Evolutionary conservation across 2,888 invertebrate genomes (phyloP), one percentile per base, ranked within the genome.

Genomic region (Gastrophysa polygoni): DNA sequence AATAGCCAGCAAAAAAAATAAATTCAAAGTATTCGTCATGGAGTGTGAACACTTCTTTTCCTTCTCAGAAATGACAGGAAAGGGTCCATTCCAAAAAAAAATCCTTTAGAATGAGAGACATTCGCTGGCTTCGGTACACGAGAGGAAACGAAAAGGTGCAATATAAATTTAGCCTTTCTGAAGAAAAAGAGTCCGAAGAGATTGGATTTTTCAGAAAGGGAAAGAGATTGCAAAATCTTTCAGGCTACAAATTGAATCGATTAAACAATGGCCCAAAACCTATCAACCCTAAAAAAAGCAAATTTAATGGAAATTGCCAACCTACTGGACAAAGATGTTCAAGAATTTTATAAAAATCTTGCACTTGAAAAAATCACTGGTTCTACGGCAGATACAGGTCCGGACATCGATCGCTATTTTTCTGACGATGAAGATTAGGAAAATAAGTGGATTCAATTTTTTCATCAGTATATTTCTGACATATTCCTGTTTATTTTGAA

Each of bases 1-100:
- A 32, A 66, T 69, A 56, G 63, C 61, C 17, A 64, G 65, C 61
- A 69, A 66, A 57, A 68, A 68, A 61, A 61, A 59, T 54, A 54
- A 44, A 14, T 59, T 59, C 21, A 52, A 24, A 16, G 54, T 55
- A 10, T 46, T 18, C 10, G 46, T 55, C 18, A 59, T 59, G 59
- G 54, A 54, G 14, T 11, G n/a, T 11, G 32, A 52, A 44, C 46
- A 54, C 18, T 46, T 59, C 44, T 59, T 46, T 55, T 10, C 54
- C n/a, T 24, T 24, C 24, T 24, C 24, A 24, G 24, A 24, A 24
- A 24, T 24, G 24, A 24, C 24, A 49, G n/a, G 34, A 32, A 58
- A 51, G 16, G 48, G 62, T 14, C 24, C 32, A 2, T 57, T 58
- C 11, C 52, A n/a, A 16, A 44, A 43, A n/a, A 43, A 59, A 21